These are phyloP conservation scores for Cosmopolites sordidus DNA, from an alignment of 2,888 invertebrate species.

Conservation along the genomic window DNA sequence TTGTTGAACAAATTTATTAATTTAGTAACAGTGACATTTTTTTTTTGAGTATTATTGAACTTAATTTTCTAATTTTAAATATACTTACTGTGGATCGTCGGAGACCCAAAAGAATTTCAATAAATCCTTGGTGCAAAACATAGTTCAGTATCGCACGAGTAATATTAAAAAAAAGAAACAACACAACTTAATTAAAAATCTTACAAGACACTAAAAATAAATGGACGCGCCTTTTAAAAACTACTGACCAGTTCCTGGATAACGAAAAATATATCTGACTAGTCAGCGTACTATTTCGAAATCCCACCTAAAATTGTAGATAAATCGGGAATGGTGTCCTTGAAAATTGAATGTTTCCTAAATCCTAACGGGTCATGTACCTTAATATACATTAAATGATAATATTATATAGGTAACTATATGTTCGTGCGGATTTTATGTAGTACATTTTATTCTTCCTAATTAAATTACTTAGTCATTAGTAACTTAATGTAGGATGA, in stretches of 20 bases:
- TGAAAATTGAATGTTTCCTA: too few relatives aligned
- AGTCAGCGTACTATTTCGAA: conserved; percentile 11
- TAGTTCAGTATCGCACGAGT: conserved; percentile 3
- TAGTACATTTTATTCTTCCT: too few relatives aligned
- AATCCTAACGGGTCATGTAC: neutral
- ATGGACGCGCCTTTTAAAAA: conserved; percentile 2
- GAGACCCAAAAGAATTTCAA: conserved; percentile 26
- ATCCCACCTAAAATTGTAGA: conserved; percentile 16
- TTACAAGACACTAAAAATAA: conserved; percentile 15
- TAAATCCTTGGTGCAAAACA: conserved; percentile 19
- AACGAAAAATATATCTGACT: conserved; percentile 11
- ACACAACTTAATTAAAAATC: neutral
- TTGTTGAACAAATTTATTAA: too few relatives aligned
- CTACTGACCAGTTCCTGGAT: conserved; percentile 17
- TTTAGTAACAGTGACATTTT: too few relatives aligned
- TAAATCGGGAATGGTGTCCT: conserved; percentile 13
- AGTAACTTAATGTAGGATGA: too few relatives aligned
- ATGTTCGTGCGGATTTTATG: too few relatives aligned
- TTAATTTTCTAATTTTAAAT: too few relatives aligned
- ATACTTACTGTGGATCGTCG: conserved; percentile 26
- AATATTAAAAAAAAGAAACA: neutral
- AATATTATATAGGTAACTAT: too few relatives aligned
- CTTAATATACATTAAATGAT: too few relatives aligned
- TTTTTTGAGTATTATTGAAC: too few relatives aligned
- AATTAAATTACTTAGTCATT: too few relatives aligned